Conservation (phyloP, 2,113 vertebrate species). For the Burhinus oedicnemus region DNA sequence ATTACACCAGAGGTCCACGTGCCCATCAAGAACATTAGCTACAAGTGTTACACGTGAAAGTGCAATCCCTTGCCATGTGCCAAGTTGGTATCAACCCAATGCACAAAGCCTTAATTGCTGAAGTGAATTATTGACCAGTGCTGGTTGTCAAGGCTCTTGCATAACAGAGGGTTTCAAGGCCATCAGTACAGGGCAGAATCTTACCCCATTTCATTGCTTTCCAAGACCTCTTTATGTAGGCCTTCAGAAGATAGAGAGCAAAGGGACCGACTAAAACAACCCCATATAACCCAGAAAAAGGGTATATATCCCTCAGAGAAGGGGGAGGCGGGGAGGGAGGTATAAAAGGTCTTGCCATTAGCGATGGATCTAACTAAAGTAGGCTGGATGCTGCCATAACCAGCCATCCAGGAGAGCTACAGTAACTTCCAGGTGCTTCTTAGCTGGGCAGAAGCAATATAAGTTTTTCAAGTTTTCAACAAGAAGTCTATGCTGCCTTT, state of each 20-base stretch:
- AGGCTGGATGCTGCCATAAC: background rate
- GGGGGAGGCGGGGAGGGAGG: background rate
- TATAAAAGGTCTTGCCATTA: background rate
- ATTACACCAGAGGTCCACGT: background rate
- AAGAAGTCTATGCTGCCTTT: background rate
- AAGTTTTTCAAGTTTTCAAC: background rate
- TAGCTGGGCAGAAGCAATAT: background rate
- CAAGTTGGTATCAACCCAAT: background rate
- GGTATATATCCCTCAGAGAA: background rate
- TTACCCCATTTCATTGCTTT: background rate
- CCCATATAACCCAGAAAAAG: background rate
- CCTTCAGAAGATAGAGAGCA: background rate
- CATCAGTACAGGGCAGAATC: background rate
- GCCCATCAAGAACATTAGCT: background rate
- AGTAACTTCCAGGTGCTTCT: background rate
- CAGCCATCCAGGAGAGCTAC: background rate
- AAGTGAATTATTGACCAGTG: conserved; percentile 25
- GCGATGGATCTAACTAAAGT: background rate
- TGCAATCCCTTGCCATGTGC: background rate
- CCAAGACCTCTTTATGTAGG: background rate
- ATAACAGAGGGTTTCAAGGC: background rate
- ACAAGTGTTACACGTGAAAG: rapidly evolving
- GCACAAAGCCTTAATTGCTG: background rate
- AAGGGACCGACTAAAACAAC: background rate
- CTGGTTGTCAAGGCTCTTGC: background rate